Evolutionary conservation across 2,888 invertebrate species (phyloP).

Genomic region (Cheilosia pagana): DNA sequence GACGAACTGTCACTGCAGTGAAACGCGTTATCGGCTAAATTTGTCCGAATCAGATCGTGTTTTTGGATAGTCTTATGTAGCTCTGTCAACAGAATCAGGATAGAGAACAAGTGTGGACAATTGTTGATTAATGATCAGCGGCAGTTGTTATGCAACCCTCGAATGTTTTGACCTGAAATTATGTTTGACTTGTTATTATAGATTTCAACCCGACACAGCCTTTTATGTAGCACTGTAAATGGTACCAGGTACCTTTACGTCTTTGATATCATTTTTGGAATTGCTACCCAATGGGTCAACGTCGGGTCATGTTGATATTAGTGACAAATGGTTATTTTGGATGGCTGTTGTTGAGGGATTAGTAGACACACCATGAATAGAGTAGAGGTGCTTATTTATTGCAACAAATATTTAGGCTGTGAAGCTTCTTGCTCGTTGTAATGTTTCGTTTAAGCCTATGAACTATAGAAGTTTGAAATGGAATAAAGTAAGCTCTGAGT

Average conservation of each 20-base stretch:
- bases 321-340: neutral
- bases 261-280: neutral
- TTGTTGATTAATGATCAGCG: conserved; percentile 66
- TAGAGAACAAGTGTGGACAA: conserved; percentile 47
- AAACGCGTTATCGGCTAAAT: conserved; percentile 51
- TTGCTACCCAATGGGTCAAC: neutral
- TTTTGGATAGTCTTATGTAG: conserved; percentile 40
- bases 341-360: neutral
- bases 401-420: too few species aligned
- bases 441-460: too few species aligned
- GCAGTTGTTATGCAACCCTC: conserved; percentile 51
- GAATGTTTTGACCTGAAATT: conserved; percentile 44
- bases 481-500: too few species aligned
- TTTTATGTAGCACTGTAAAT: conserved; percentile 15
- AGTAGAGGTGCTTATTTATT: too few species aligned
- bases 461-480: too few species aligned
- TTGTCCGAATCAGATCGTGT: conserved; percentile 53
- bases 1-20: conserved; percentile 62
- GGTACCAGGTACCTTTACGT: neutral
- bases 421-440: too few species aligned
- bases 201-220: conserved; percentile 30
- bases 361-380: neutral
- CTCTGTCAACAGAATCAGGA: conserved; percentile 40
- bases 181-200: conserved; percentile 33
- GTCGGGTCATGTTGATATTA: neutral